Evolutionary conservation across 2,888 invertebrate genomes (phyloP).

Genomic region (Drosophila barbarae): DNA sequence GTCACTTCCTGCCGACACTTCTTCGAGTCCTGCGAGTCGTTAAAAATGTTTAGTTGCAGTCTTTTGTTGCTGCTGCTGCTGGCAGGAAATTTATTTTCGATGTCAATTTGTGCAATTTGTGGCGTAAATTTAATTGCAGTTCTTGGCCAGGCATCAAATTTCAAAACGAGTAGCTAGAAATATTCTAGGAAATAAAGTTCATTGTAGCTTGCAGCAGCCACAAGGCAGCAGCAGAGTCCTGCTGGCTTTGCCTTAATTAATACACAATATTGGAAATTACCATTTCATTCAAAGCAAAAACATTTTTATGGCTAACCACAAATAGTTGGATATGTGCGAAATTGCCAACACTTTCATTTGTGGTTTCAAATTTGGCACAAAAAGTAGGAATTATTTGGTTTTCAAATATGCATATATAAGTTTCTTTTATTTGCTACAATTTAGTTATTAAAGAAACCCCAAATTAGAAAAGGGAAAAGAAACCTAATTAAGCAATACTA

Average conservation of each 20-base stretch:
- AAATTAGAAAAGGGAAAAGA: not conserved
- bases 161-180: slow-evolving; percentile 6
- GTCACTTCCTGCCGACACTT: slow-evolving; percentile 29
- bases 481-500: not conserved
- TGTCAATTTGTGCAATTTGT: slow-evolving; percentile 32
- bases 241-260: slow-evolving; percentile 25
- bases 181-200: not conserved
- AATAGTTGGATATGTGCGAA: slow-evolving; percentile 23
- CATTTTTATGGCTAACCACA: slow-evolving; percentile 44
- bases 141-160: slow-evolving; percentile 22
- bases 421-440: not conserved
- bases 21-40: slow-evolving; percentile 28
- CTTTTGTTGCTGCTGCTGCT: slow-evolving; percentile 20
- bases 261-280: slow-evolving; percentile 24
- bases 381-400: slow-evolving; percentile 10
- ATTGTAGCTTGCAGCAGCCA: not conserved
- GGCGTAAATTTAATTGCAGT: slow-evolving; percentile 37
- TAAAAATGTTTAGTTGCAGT: slow-evolving; percentile 50
- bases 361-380: slow-evolving; percentile 27
- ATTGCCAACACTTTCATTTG: slow-evolving; percentile 52
- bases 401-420: slow-evolving; percentile 1
- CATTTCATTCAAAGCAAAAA: slow-evolving; percentile 1
- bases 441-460: not conserved
- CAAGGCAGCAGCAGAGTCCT: not conserved
- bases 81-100: slow-evolving; percentile 35